Evolutionary conservation across 2,113 vertebrate genomes (phyloP), one percentile per base, ranked within the genome.

Genomic region (Gymnocephalus cernua): DNA sequence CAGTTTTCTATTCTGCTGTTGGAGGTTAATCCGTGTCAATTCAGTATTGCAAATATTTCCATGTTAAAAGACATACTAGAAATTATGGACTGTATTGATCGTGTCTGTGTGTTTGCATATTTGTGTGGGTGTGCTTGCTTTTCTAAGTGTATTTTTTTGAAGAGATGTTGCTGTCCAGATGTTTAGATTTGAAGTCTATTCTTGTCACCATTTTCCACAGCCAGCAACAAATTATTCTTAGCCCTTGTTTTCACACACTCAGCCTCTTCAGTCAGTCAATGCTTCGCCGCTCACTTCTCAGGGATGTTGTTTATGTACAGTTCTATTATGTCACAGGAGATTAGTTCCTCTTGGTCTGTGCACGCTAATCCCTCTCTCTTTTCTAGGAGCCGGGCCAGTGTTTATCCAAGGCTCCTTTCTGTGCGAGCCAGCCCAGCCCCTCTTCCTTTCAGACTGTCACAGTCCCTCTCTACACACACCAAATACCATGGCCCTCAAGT

Each of bases 271-370:
- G 67, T 67, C 83, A 87, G 83, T 75, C 87, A 63, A 16, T 25
- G 85, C 90, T 80, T 81, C 54, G 51, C 83, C 81, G 29, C 84
- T 93, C 90, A 87, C 91, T 88, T 91, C 89, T 93, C 88, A 84
- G 86, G 70, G 90, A 85, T 70, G 88, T 89, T 93, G 91, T 93
- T 94, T 94, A 89, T 92, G 89, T 95, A 94, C 93, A 94, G 90
- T 94, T 93, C 93, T 92, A 93, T 95, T 94, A 92, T 93, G 89
- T 91, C 89, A 91, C 91, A 82, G 90, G 86, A 91, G 90, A 93
- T 95, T 95, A 93, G 93, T 92, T 93, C 90, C 89, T 89, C 88
- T 89, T 79, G 83, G 89, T 91, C 90, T 87, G 82, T 83, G 86
- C 83, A 72, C 86, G 12, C 77, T 94, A 94, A 93, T 94, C 94